phyloP scores from a whole-genome alignment of 2,113 vertebrate genomes.

The Nannospalax galili region DNA sequence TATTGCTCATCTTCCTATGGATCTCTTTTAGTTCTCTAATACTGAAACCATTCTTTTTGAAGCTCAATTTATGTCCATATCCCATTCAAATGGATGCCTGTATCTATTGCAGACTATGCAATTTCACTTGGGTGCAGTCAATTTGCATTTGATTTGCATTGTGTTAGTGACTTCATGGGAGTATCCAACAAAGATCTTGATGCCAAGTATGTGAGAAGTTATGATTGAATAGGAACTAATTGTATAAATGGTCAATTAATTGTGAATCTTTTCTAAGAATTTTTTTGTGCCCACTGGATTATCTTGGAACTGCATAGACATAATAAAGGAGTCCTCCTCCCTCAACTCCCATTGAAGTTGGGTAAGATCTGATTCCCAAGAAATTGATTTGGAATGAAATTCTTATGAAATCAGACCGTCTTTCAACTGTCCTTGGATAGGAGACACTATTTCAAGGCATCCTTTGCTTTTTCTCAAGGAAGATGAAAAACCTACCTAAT shows the following conservation, averaged over 20 bases:
- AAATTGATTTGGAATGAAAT: slow-evolving; percentile 9
- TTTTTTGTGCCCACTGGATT: not conserved
- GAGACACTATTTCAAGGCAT: slow-evolving; percentile 54
- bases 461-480: slow-evolving; percentile 54
- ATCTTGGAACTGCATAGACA: not conserved
- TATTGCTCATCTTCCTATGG: slow-evolving; percentile 3
- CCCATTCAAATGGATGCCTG: slow-evolving; percentile 9
- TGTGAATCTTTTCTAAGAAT: slow-evolving; percentile 11
- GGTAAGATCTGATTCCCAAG: not conserved
- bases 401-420: slow-evolving; percentile 31
- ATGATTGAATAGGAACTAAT: slow-evolving; percentile 40
- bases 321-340: not conserved
- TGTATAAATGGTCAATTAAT: slow-evolving; percentile 49
- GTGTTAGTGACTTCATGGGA: slow-evolving; percentile 46
- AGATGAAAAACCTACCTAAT: slow-evolving; percentile 4
- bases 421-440: slow-evolving; percentile 20
- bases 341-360: not conserved
- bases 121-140: slow-evolving; percentile 46
- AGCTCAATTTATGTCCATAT: slow-evolving; percentile 7
- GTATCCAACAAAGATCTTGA: slow-evolving; percentile 14
- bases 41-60: slow-evolving; percentile 61
- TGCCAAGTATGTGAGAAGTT: not conserved
- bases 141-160: slow-evolving; percentile 71
- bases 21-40: slow-evolving; percentile 66
- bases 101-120: slow-evolving; percentile 43